Base-by-base conservation (phyloP, 2,888 invertebrate species). In the Chrysolina haemoptera region DNA sequence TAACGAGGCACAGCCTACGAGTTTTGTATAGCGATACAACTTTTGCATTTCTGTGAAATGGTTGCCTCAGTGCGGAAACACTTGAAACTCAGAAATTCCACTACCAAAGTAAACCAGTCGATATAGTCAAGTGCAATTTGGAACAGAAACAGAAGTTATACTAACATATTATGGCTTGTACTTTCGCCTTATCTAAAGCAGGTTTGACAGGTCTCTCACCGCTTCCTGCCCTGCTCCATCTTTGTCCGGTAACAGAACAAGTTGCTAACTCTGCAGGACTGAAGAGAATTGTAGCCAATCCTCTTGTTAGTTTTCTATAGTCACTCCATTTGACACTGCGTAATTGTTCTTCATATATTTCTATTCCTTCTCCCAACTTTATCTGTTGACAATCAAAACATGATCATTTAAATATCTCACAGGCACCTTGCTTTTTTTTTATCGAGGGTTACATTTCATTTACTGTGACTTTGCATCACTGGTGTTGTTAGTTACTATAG, bases 151-250 rank as follows among this genome's bases (percentile, higher is more conserved):
- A 46, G 46, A 68, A 70, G 14, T 53, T n/a, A 12, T 12, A 55
- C 12, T 89, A 83, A 91, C 91, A 92, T 87, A 94, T 93, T 85
- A 94, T 93, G 65, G 94, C 93, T 89, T 93, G 93, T 35, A 94
- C 93, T 86, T 93, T 91, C 85, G 92, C 91, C 64, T 92, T 89
- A 87, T 94, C 93, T 73, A 94, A 88, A 63, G 94, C 93, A 68
- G 93, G 94, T 86, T 94, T 94, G 50, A 93, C 93, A n/a, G 93
- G 93, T 50, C 93, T 90, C 80, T 93, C 92, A 81, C 92, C 93
- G 80, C 91, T 92, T 50, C 93, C 93, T 53, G 93, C 93, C 62
- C 93, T 90, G 82, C 93, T 93, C 93, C 93, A 94, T 75, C 94
- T 90, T 89, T 94, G 94, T 53, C 94, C 94, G 66, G 94, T 94